These are phyloP conservation scores for Promerops cafer DNA, from an alignment of 2,113 vertebrate species.

Conservation along the genomic window DNA sequence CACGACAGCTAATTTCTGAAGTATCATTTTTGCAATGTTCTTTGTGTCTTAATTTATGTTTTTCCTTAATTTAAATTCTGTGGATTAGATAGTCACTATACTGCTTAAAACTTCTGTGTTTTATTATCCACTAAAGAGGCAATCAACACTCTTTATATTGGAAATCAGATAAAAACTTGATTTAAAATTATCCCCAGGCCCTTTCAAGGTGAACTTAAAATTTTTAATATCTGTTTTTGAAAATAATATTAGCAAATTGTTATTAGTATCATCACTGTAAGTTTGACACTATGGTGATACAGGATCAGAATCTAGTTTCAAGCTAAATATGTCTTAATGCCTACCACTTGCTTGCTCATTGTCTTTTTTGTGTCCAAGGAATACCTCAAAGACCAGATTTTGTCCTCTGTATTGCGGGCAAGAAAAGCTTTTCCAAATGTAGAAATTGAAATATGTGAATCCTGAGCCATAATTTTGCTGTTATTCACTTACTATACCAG, in stretches of 20 bases:
- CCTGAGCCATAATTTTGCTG: background rate
- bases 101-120: background rate
- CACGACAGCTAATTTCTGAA: background rate
- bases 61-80: background rate
- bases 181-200: background rate
- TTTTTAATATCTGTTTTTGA: background rate
- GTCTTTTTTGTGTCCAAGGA: background rate
- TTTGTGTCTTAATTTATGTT: background rate
- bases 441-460: background rate
- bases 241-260: background rate
- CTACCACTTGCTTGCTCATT: background rate
- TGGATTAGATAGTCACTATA: background rate
- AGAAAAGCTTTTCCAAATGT: background rate
- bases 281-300: background rate
- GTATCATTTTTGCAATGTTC: background rate
- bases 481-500: background rate
- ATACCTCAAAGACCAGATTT: background rate
- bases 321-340: background rate
- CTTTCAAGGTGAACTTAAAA: background rate
- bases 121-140: background rate
- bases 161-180: background rate
- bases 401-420: background rate
- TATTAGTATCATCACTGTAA: background rate
- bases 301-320: background rate
- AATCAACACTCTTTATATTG: background rate